Conservation (phyloP, 2,797 vertebrate genomes). For the Petrocephalus sullivani region DNA sequence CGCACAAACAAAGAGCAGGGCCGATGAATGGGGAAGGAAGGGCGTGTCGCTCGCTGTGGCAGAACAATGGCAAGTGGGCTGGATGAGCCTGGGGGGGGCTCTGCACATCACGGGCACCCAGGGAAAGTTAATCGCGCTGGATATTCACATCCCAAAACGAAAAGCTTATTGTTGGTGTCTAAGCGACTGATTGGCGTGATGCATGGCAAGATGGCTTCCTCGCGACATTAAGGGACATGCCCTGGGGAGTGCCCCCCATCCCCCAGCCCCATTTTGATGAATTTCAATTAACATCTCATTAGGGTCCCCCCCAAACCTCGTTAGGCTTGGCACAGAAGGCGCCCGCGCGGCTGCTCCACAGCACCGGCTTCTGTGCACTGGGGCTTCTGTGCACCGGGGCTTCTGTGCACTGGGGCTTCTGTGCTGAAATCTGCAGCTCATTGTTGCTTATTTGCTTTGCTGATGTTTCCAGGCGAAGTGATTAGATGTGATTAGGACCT, state of each 20-base stretch:
- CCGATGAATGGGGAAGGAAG: conserved; percentile 52
- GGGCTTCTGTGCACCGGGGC: conserved; percentile 21
- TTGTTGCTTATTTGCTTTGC: not conserved
- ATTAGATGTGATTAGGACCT: not conserved
- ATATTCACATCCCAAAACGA: conserved; percentile 19
- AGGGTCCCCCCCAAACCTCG: conserved; percentile 50
- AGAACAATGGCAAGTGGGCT: conserved; percentile 59
- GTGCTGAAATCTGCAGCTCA: not conserved
- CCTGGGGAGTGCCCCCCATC: conserved; percentile 13
- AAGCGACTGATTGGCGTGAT: conserved; percentile 33
- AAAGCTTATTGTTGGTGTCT: conserved; percentile 32
- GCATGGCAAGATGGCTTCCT: conserved; percentile 42
- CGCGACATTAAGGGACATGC: conserved; percentile 52
- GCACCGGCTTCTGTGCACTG: conserved; percentile 40
- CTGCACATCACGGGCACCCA: conserved; percentile 19
- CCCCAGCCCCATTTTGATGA: conserved; percentile 48
- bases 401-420: conserved; percentile 8
- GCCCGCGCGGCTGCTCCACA: conserved; percentile 38
- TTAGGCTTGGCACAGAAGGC: conserved; percentile 31
- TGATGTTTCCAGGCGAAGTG: not conserved
- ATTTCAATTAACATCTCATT: conserved; percentile 58
- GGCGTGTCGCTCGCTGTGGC: conserved; percentile 52
- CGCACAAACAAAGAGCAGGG: conserved; percentile 20
- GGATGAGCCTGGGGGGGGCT: conserved; percentile 43
- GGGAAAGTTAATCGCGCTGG: conserved; percentile 21